Evolutionary conservation across 2,797 vertebrate species (phyloP), one percentile per base, ranked within the genome.

Genomic region (Remorina albescens): DNA sequence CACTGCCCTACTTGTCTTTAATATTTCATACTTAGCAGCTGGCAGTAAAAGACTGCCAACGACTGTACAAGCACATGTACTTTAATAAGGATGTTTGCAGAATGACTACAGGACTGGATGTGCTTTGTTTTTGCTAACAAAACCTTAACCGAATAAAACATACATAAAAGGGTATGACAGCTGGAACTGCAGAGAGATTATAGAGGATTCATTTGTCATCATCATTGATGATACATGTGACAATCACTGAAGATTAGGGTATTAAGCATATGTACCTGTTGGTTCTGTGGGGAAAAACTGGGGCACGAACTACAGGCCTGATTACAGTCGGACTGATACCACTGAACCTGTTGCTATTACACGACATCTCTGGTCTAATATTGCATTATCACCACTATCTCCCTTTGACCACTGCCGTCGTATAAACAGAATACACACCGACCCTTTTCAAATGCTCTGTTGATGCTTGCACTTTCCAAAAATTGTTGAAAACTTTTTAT

Each of bases 1-100:
- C n/a, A 44, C 25, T 63, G 32, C 41, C n/a, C 36, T 57, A 28
- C 47, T 51, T 57, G 4, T 1, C 36, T 76, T 85, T 44, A 81
- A 87, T 84, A 83, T 81, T 80, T 75, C 32, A 86, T 75, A 55
- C 19, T 62, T 73, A 34, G 19, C 28, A 65, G 59, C 56, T 67
- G 41, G 46, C 57, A 42, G 55, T 75, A 67, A 66, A 75, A 71
- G 39, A 26, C 61, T 56, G 36, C 26, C 37, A 63, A 60, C 21
- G 56, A 68, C 30, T 62, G 32, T 42, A 62, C 49, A 61, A 59
- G 71, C 41, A 69, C 26, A 63, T 69, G 46, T 18, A 23, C 61
- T 66, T 71, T 25, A 49, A 57, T 68, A 76, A 60, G 49, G 67
- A 2, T 2, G 56, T 47, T 69, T 41, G 25, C 19, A 50, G 67